Evolutionary conservation across 2,113 vertebrate genomes (phyloP), one percentile per base, ranked within the genome.

Genomic region (Tricholaema leucomelas): DNA sequence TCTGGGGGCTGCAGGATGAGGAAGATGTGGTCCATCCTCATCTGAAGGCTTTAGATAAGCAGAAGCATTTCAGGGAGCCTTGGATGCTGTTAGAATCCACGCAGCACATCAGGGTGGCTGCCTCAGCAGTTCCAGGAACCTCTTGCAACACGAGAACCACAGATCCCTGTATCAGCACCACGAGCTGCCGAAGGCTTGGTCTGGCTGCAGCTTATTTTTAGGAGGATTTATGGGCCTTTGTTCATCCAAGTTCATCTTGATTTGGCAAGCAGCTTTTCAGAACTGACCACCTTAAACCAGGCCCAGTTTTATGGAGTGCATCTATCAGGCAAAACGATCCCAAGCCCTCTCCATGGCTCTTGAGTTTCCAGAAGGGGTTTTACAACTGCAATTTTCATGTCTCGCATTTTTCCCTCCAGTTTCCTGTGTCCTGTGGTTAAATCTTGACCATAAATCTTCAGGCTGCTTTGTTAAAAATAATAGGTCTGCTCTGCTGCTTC

Each of bases 401-500:
- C 78, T 92, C 48, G 18, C 73, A 72, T 40, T 92, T 84, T 91
- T 91, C 54, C 81, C 54, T 91, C 28, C 28, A 1, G 19, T 66
- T 95, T 91, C 85, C 73, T 72, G 18, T 28, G 58, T 78, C 40
- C 76, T 36, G 30, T 77, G 81, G 54, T 93, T 93, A 90, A 93
- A 82, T 84, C 80, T 71, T 38, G n/a, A n/a, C 78, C 30, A 5
- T 88, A 93, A 94, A 83, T 92, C 70, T 81, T 69, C 16, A 1
- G 10, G 54, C 56, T 36, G 48, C 87, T 93, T 60, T 52, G 61
- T 93, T 91, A 79, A 82, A 95, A 93, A 69, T 83, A 93, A 88
- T 69, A 72, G 20, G 9, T 79, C 54, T 55, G 18, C 75, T 85
- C 5, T 69, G 73, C 77, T 93, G 71, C 92, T 91, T 83, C 31